These are phyloP conservation scores for Malthinus flaveolus DNA, from an alignment of 2,888 invertebrate species.

Conservation along the genomic window DNA sequence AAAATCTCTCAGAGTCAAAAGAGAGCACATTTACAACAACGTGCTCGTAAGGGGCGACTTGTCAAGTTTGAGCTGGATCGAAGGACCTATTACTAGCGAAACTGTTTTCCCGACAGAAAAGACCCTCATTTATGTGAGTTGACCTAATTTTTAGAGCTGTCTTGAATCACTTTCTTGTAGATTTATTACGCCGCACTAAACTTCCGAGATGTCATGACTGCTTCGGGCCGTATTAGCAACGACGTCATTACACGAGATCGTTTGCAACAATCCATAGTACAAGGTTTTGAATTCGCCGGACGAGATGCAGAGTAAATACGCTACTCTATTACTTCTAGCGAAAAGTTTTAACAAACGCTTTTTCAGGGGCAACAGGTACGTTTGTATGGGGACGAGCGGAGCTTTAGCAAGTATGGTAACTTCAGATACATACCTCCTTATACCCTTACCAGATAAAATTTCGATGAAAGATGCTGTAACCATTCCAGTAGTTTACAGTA, in stretches of 20 bases:
- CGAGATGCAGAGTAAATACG: constrained; percentile 38
- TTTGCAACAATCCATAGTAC: constrained; percentile 56
- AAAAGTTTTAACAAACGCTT: no score
- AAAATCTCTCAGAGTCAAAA: constrained; percentile 54
- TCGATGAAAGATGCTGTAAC: constrained; percentile 74
- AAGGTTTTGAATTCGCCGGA: constrained; percentile 64
- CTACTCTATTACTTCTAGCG: no score
- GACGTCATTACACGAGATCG: constrained; percentile 74
- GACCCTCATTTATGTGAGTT: constrained; percentile 31
- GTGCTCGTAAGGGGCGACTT: constrained; percentile 82
- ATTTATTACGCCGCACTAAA: constrained; percentile 82
- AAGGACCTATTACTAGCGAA: constrained; percentile 59
- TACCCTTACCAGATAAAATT: constrained; percentile 74
- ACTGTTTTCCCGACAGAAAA: constrained; percentile 32
- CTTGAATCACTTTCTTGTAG: constrained; percentile 56
- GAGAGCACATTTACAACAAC: constrained; percentile 77
- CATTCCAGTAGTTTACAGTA: constrained; percentile 73
- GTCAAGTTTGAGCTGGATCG: constrained; percentile 80
- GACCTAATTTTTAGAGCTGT: background rate
- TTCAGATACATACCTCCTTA: constrained; percentile 59
- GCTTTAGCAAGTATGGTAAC: constrained; percentile 66
- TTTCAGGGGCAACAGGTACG: constrained; percentile 66
- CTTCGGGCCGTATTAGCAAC: constrained; percentile 83
- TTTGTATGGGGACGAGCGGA: constrained; percentile 64
- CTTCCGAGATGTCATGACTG: constrained; percentile 93